Percentiles rank a stretch among this genome's conserved stretches.
These are phyloP conservation scores for Cephus nigrinus DNA, from an alignment of 2,888 invertebrate genomes.

Conservation along the genomic window DNA sequence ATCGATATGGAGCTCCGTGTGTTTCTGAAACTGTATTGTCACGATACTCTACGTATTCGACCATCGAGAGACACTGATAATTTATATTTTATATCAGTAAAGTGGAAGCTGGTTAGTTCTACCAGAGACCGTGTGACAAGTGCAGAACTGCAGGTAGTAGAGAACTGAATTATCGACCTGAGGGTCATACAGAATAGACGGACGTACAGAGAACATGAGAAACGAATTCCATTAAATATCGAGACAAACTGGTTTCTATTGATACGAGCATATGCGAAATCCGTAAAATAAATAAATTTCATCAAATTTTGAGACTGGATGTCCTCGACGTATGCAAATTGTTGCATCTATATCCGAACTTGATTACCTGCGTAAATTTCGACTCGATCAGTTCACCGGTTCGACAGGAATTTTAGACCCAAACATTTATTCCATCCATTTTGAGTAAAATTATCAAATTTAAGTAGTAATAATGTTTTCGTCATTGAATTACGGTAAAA, in stretches of 20 bases:
- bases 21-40: background rate
- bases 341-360: background rate
- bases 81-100: slow-evolving; percentile 2
- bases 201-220: background rate
- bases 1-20: background rate
- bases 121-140: background rate
- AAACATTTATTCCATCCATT: background rate
- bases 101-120: background rate
- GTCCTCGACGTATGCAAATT: background rate
- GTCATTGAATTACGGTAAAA: background rate
- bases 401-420: background rate
- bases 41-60: background rate
- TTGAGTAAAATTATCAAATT: background rate
- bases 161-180: background rate
- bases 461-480: background rate
- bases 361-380: background rate
- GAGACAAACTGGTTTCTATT: background rate
- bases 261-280: too few relatives aligned
- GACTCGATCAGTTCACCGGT: background rate
- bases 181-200: background rate
- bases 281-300: too few relatives aligned
- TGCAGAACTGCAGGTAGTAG: background rate
- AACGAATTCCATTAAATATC: background rate
- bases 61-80: background rate
- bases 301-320: background rate